Evolutionary conservation across 2,797 vertebrate genomes (phyloP).

Genomic region (Myiothlypis chrysogaster): DNA sequence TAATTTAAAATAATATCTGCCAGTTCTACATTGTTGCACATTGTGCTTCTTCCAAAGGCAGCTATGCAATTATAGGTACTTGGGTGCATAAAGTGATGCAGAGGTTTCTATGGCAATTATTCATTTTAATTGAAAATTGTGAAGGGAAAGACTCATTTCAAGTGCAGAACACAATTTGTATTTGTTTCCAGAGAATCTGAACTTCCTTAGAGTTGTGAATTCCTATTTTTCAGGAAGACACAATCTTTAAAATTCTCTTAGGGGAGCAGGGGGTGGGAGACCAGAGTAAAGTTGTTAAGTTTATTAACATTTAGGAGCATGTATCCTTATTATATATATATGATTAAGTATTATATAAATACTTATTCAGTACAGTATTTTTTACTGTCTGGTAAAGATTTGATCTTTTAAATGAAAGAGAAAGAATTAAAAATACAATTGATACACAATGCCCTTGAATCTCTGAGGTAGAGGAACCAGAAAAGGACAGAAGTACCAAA

Average conservation of each 20-base stretch:
- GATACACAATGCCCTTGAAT: not conserved
- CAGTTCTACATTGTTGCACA: not conserved
- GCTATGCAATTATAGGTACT: not conserved
- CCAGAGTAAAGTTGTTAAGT: not conserved
- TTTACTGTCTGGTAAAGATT: not conserved
- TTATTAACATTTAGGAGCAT: not conserved
- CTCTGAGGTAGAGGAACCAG: not conserved
- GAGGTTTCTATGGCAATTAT: conserved; percentile 45
- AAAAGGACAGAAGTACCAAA: not conserved
- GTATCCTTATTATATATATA: not conserved
- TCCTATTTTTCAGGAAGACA: not conserved
- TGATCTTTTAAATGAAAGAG: not conserved
- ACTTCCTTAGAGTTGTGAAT: not conserved
- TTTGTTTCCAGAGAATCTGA: conserved; percentile 20
- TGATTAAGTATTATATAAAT: too few species aligned
- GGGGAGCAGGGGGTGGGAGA: not conserved
- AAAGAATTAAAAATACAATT: not conserved
- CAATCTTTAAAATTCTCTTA: not conserved
- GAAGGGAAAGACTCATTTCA: not conserved
- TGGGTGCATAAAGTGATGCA: not conserved
- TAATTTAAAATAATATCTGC: not conserved
- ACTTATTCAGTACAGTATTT: not conserved
- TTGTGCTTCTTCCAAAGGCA: conserved; percentile 18
- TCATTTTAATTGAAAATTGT: conserved; percentile 57
- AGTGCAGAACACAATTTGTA: not conserved